Conservation (phyloP, 2,888 invertebrate species). For the Julus scandinavius region DNA sequence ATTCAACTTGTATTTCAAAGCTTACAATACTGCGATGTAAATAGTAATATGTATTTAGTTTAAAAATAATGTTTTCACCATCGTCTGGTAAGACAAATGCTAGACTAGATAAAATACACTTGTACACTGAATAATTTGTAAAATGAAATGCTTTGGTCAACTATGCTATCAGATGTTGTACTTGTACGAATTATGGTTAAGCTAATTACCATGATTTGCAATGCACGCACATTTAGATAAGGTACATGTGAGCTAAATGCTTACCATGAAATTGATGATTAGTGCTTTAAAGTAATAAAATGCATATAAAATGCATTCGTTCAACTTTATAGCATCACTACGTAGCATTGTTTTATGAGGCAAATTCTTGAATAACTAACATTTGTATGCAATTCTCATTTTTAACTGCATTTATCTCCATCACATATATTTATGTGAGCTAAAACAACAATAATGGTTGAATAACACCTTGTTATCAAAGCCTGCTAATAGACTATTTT, state of each 20-base stretch:
- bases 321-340: background rate
- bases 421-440: too few relatives aligned
- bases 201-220: conserved; percentile 7
- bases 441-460: too few relatives aligned
- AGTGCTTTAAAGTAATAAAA: conserved; percentile 5
- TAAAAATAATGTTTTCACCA: too few relatives aligned
- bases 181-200: background rate
- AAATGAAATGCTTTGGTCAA: too few relatives aligned
- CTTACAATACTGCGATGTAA: background rate
- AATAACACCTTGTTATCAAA: too few relatives aligned
- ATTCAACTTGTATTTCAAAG: background rate
- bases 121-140: too few relatives aligned
- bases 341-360: background rate
- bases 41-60: too few relatives aligned
- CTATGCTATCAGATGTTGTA: background rate
- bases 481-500: too few relatives aligned
- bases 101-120: too few relatives aligned
- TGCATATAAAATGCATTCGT: background rate
- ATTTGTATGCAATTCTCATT: background rate
- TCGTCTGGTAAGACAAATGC: too few relatives aligned
- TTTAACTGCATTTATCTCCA: too few relatives aligned
- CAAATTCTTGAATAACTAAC: background rate
- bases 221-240: background rate
- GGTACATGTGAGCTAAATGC: background rate
- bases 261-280: conserved; percentile 19